These are phyloP conservation scores for Barnardius zonarius DNA, from an alignment of 2,113 vertebrate species.

Conservation along the genomic window DNA sequence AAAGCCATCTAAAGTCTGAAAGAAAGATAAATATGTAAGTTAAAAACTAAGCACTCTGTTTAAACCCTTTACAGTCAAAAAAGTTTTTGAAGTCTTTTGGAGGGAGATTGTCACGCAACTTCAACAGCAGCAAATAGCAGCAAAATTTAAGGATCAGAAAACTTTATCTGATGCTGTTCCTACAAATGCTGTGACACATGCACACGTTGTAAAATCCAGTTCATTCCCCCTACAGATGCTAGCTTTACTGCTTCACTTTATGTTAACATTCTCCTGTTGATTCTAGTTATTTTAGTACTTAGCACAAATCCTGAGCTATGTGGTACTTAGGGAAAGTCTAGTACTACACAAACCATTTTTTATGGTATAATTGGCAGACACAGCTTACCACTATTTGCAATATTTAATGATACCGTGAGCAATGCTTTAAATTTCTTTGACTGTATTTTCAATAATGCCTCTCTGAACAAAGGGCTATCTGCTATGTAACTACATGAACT, in stretches of 20 bases:
- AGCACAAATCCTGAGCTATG: conserved; percentile 65
- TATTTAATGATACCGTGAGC: conserved; percentile 22
- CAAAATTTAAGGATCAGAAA: not conserved
- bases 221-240: conserved; percentile 19
- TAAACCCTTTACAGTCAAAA: not conserved
- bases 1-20: conserved; percentile 93
- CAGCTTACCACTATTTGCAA: not conserved
- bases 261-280: conserved; percentile 29
- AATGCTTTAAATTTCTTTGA: not conserved
- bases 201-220: not conserved
- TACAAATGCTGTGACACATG: not conserved
- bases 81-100: not conserved
- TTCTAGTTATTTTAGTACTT: conserved; percentile 52
- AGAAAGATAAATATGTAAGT: not conserved
- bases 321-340: conserved; percentile 48
- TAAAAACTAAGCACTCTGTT: not conserved
- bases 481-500: not conserved
- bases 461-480: conserved; percentile 12
- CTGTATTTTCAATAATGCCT: conserved; percentile 3
- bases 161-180: not conserved
- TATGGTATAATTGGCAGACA: conserved; percentile 48
- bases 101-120: not conserved
- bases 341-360: conserved; percentile 34
- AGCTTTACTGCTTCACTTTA: conserved; percentile 56
- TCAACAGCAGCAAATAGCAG: not conserved